A percentile compares a stretch with the other conserved stretches of the same genome.
Conservation (phyloP, 2,888 invertebrate genomes). For the Phortica okadai region DNA sequence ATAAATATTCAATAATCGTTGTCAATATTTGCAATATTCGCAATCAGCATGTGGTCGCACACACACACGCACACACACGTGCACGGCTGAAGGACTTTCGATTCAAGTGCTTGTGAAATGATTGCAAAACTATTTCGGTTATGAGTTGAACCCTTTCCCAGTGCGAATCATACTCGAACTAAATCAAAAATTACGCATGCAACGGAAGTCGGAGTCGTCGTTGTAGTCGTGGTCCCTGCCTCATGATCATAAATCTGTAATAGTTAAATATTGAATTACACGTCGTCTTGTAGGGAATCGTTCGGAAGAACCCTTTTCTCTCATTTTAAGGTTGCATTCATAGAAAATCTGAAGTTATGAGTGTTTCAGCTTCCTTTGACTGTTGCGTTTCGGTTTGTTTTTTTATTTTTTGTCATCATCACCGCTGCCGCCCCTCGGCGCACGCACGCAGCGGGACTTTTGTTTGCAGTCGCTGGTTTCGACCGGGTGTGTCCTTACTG, state of each 20-base stretch:
- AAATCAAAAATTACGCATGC: slow-evolving; percentile 74
- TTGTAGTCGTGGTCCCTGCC: slow-evolving; percentile 44
- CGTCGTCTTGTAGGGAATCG: slow-evolving; percentile 35
- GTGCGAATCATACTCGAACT: slow-evolving; percentile 60
- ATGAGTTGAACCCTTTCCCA: slow-evolving; percentile 53
- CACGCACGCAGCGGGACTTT: slow-evolving; percentile 16
- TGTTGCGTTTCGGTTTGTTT: slow-evolving; percentile 14
- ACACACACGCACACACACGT: slow-evolving; percentile 60
- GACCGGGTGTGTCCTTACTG: slow-evolving; percentile 26
- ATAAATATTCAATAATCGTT: slow-evolving; percentile 27
- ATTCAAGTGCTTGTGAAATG: slow-evolving; percentile 45
- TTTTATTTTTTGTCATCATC: neutral
- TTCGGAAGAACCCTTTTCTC: slow-evolving; percentile 39
- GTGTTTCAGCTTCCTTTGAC: slow-evolving; percentile 41
- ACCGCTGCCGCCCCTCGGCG: slow-evolving; percentile 1
- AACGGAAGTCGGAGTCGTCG: slow-evolving; percentile 32
- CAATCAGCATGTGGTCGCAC: slow-evolving; percentile 73
- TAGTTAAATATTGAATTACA: slow-evolving; percentile 73
- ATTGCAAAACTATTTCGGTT: slow-evolving; percentile 67
- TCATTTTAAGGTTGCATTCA: slow-evolving; percentile 48
- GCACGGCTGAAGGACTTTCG: slow-evolving; percentile 43
- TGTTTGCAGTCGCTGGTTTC: slow-evolving; percentile 19
- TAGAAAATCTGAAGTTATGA: slow-evolving; percentile 64
- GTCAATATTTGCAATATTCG: slow-evolving; percentile 52
- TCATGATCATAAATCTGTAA: slow-evolving; percentile 68